Base-by-base conservation (phyloP, 2,888 invertebrate genomes). In the Graphium colonna region DNA sequence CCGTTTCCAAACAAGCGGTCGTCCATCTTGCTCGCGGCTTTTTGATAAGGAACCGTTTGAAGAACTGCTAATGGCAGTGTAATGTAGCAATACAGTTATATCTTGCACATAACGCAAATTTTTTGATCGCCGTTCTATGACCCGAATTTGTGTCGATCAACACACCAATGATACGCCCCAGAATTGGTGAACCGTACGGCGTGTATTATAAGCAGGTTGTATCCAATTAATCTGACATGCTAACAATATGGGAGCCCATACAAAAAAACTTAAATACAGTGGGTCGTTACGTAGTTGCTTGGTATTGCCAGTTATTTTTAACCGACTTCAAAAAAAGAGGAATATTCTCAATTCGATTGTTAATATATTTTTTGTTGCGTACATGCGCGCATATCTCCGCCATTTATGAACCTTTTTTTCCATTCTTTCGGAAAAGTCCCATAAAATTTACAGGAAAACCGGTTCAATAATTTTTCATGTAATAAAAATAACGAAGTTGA, bases 131-230 rank as follows among this genome's bases (percentile, higher is more conserved):
- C 17, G 47, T 47, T 47, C 13, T 13, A 28, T 21, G 43, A 43
- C 18, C 42, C 10, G 31, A 8, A 31, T 50, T 12, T 4, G 15
- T 7, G 13, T 18, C 36, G 26, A 36, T 42, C 36, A 28, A 9
- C 17, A 26, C 33, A 39, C 13, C 26, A 51, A 43, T 39, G 16
- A 44, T 17, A 3, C 28, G 43, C 13, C 26, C 36, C 51, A 51
- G 51, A 51, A 39, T 43, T 21, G 13, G 15, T 43, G 42, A 43
- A 51, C 48, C 36, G 18, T 36, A 46, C 16, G 15, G 16, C n/a
- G 7, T 4, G 44, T 45, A 12, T 42, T 42, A 8, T 31, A 31
- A 44, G 46, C 16, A 17, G 33, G 9, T 36, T 33, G 13, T 36
- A 46, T 15, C 31, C 13, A 16, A 28, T 44, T 44, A 33, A 10